Percentiles rank a stretch among this genome's conserved stretches.
Conservation (phyloP, 2,888 invertebrate species). For the Lasioglossum oenotherae region DNA sequence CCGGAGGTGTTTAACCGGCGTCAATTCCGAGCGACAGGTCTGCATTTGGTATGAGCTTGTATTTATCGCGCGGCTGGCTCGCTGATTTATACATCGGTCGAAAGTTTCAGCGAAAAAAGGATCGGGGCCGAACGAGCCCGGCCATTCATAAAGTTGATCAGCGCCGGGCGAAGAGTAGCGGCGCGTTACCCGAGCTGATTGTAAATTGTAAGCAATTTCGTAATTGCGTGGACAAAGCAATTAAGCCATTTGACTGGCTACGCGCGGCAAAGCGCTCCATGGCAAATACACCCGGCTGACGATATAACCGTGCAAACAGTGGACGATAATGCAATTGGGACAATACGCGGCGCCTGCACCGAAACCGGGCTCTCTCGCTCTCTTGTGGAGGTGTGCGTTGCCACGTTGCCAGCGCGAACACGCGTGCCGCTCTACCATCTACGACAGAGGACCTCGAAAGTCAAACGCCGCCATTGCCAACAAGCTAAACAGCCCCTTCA, state of each 20-base stretch:
- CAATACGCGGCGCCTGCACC: constrained; percentile 71
- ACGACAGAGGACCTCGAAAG: constrained; percentile 56
- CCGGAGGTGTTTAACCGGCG: constrained; percentile 10
- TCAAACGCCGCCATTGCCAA: constrained; percentile 34
- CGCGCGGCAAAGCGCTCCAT: constrained; percentile 70
- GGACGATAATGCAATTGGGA: constrained; percentile 79
- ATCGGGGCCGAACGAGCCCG: constrained; percentile 30
- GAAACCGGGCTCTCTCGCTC: constrained; percentile 27
- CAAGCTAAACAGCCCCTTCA: not conserved
- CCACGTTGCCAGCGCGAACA: constrained; percentile 42
- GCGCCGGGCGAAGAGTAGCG: constrained; percentile 40
- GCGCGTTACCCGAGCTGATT: constrained; percentile 70
- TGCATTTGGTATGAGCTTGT: constrained; percentile 49
- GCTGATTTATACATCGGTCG: constrained; percentile 65
- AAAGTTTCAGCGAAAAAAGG: constrained; percentile 60
- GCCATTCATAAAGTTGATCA: constrained; percentile 78
- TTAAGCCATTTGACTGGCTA: constrained; percentile 80
- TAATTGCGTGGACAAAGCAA: constrained; percentile 82
- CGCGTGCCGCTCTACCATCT: constrained; percentile 44
- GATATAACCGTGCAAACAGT: constrained; percentile 77
- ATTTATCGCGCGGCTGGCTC: constrained; percentile 41
- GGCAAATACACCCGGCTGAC: constrained; percentile 74
- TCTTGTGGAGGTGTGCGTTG: constrained; percentile 57
- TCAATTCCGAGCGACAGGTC: constrained; percentile 55
- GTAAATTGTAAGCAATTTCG: constrained; percentile 82